phyloP scores from a whole-genome alignment of 1,140 invertebrate genomes.

The Penaeus vannamei region DNA sequence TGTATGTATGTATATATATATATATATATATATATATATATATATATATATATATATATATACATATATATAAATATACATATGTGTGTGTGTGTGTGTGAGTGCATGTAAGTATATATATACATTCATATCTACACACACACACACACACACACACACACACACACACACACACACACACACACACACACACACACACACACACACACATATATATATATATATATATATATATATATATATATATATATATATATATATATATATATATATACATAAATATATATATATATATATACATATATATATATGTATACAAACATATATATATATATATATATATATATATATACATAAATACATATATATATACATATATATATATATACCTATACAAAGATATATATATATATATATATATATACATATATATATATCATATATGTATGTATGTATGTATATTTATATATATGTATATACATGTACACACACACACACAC shows the following conservation, averaged over 20 bases:
- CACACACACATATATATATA: not conserved
- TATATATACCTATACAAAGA: too few relatives aligned
- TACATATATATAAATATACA: not conserved
- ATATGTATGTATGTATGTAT: too few relatives aligned
- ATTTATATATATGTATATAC: too few relatives aligned
- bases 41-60: not conserved
- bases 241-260: not conserved
- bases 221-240: conserved; percentile 1
- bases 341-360: too few relatives aligned
- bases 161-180: not conserved
- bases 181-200: not conserved
- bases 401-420: too few relatives aligned
- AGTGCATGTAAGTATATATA: not conserved
- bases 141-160: not conserved
- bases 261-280: too few relatives aligned
- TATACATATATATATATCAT: too few relatives aligned
- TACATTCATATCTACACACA: not conserved
- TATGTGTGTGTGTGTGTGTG: not conserved
- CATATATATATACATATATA: too few relatives aligned
- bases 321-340: too few relatives aligned
- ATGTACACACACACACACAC: too few relatives aligned
- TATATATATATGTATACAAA: too few relatives aligned
- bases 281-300: too few relatives aligned
- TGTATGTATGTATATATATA: not conserved
- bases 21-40: not conserved